phyloP scores from a whole-genome alignment of 2,888 invertebrate species.

The Epinotia nisella region DNA sequence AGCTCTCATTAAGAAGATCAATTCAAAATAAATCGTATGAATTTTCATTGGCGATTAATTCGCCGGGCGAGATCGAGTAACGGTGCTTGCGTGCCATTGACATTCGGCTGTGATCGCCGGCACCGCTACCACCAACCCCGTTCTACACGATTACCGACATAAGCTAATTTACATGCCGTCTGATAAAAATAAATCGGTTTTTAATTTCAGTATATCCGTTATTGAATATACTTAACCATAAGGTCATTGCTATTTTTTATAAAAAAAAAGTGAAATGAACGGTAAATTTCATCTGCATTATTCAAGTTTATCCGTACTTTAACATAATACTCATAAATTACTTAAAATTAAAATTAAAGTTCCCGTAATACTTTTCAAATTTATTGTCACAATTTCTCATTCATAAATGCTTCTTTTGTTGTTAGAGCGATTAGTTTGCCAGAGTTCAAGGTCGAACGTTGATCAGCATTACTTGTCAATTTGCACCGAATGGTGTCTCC shows the following conservation, averaged over 20 bases:
- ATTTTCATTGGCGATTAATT: constrained; percentile 82
- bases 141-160: constrained; percentile 38
- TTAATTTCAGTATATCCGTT: constrained; percentile 39
- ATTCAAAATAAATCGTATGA: constrained; percentile 75
- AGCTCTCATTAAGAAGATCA: constrained; percentile 77
- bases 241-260: constrained; percentile 21
- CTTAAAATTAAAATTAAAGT: not conserved
- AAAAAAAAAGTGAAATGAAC: not conserved
- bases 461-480: constrained; percentile 38
- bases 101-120: constrained; percentile 74
- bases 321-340: not conserved
- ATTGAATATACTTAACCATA: constrained; percentile 35
- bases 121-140: constrained; percentile 52
- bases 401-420: constrained; percentile 25
- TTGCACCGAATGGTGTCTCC: constrained; percentile 46
- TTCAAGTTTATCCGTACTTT: not conserved
- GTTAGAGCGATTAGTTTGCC: not conserved
- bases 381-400: not conserved
- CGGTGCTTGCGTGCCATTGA: constrained; percentile 82
- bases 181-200: constrained; percentile 37
- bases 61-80: constrained; percentile 81
- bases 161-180: constrained; percentile 34
- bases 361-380: not conserved
- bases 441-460: constrained; percentile 43
- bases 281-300: too few species aligned